Percentiles rank a stretch among this genome's conserved stretches.
Evolutionary conservation across 1,140 invertebrate species (phyloP).

Genomic region (Drosophila kanapiae): DNA sequence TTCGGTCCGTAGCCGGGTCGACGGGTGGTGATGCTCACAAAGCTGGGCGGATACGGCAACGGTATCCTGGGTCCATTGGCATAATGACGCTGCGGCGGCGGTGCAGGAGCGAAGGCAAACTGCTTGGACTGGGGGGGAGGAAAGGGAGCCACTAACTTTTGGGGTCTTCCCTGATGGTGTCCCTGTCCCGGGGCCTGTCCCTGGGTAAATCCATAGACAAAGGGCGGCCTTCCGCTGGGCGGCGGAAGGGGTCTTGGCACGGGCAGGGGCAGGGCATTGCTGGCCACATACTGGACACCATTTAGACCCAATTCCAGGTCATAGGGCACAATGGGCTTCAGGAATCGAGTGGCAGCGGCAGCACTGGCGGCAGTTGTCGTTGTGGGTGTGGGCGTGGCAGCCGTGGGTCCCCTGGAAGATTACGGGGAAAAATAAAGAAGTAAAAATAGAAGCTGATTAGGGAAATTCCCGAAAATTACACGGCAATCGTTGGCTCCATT

Average conservation of each 20-base stretch:
- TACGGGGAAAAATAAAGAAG: background rate
- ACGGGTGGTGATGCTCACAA: conserved; percentile 73
- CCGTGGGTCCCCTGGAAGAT: conserved; percentile 41
- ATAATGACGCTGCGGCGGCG: conserved; percentile 51
- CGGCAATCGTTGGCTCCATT: conserved; percentile 40
- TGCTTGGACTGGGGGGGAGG: conserved; percentile 68
- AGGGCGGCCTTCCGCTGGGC: conserved; percentile 10
- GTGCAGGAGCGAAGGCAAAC: conserved; percentile 55
- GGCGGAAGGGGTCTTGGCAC: conserved; percentile 31
- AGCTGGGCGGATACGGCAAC: conserved; percentile 79
- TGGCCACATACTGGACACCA: conserved; percentile 56
- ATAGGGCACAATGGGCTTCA: conserved; percentile 70
- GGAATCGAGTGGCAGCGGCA: conserved; percentile 24
- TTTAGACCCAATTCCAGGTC: conserved; percentile 63
- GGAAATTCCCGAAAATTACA: conserved; percentile 38
- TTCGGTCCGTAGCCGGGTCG: conserved; percentile 21
- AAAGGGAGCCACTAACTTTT: background rate
- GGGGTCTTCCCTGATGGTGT: background rate
- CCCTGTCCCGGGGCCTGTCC: conserved; percentile 1
- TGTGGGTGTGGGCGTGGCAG: conserved; percentile 41
- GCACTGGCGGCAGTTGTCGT: conserved; percentile 13
- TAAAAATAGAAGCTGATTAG: conserved; percentile 23
- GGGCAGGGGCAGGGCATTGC: conserved; percentile 42
- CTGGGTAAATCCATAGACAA: conserved; percentile 35
- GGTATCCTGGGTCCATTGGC: conserved; percentile 54